phyloP scores from a whole-genome alignment of 2,797 vertebrate species.

The Melanogrammus aeglefinus region DNA sequence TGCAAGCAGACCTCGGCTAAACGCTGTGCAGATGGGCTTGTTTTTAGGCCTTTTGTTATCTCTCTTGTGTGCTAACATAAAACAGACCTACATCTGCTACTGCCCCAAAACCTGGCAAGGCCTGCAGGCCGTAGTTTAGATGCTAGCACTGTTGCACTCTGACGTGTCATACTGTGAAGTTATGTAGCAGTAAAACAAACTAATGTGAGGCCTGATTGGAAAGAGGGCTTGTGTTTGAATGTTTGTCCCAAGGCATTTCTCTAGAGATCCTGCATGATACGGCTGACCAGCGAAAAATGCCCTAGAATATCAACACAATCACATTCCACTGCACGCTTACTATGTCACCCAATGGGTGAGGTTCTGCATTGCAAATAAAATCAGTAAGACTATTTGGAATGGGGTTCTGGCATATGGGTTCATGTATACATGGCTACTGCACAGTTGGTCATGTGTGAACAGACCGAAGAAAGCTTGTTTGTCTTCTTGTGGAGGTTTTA shows the following conservation, averaged over 20 bases:
- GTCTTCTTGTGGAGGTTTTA: background rate
- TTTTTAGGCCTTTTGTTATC: slow-evolving; percentile 38
- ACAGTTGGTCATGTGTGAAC: background rate
- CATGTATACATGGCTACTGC: background rate
- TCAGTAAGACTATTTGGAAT: background rate
- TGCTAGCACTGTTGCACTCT: background rate
- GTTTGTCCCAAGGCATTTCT: background rate
- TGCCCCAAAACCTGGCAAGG: slow-evolving; percentile 8
- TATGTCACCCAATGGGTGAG: background rate
- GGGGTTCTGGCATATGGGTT: background rate
- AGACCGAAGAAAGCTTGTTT: background rate
- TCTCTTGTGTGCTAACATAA: slow-evolving; percentile 31
- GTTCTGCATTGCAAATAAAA: background rate
- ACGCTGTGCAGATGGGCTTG: slow-evolving; percentile 31
- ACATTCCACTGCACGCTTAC: background rate
- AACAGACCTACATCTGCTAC: slow-evolving; percentile 32
- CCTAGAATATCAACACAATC: background rate
- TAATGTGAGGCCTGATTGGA: background rate
- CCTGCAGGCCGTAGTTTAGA: slow-evolving; percentile 2
- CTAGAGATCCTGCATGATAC: background rate
- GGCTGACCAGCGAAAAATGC: background rate
- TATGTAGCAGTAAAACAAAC: background rate
- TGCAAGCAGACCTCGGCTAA: slow-evolving; percentile 25
- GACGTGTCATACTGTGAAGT: background rate
- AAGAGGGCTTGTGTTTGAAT: background rate